Base-by-base conservation (phyloP, 2,797 vertebrate genomes). In the Oophaga sylvatica region DNA sequence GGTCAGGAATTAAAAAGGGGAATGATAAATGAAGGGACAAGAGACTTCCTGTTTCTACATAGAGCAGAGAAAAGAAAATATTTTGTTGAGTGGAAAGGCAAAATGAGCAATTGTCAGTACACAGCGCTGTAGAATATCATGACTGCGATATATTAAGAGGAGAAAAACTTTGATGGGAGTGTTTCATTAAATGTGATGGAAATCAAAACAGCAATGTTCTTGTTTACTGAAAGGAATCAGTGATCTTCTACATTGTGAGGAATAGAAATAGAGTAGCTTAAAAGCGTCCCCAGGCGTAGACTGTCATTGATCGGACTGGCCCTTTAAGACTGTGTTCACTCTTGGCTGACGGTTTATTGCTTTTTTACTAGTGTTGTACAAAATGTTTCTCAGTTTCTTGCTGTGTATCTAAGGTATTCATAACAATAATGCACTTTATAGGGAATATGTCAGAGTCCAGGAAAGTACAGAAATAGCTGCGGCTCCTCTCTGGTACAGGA, bases 381-480 rank as follows among this genome's bases (percentile, higher is more conserved):
- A 13, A 9, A 71, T 71, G 19, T 56, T 77, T 77, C 10, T n/a
- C 73, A 56, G 15, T 77, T 53, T 26, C 73, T 77, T 16, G 12
- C 12, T 56, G 22, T 26, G 22, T 56, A 77, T 22, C 45, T 56
- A 15, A n/a, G 73, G 48, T 77, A 53, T 76, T 76, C 73, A n/a
- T 48, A 77, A n/a, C 10, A 22, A 77, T 56, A 45, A 56, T 77
- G 53, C 22, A 56, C 22, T 77, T 53, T 56, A 16, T 77, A 53
- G 26, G 73, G 73, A 77, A 77, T 77, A 56, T 56, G 73, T 77
- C 45, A 77, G 73, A 77, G 41, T 26, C 22, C 22, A 56, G 22
- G n/a, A 56, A 53, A 16, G 22, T 56, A 56, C 73, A 56, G 73
- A 26, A 53, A 53, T 65, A 48, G 41, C 41, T 65, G 80, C 80